Evolutionary conservation across 2,888 invertebrate species (phyloP).

Genomic region (Amphipoea lucens): DNA sequence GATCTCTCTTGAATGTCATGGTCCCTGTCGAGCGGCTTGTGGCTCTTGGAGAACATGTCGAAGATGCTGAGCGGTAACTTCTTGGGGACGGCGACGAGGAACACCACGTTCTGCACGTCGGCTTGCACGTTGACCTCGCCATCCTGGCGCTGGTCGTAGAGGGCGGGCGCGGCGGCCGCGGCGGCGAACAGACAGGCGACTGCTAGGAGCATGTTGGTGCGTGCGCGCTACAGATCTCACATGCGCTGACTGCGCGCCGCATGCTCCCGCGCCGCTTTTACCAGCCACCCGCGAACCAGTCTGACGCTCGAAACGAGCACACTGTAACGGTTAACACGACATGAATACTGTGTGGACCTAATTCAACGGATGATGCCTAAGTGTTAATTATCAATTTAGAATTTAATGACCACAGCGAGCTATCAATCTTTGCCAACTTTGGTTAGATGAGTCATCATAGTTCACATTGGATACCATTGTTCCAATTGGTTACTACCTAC

Average conservation of each 20-base stretch:
- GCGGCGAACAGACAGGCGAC: slow-evolving; percentile 75
- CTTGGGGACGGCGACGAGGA: slow-evolving; percentile 91
- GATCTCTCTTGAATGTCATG: slow-evolving; percentile 81
- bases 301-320: slow-evolving; percentile 85
- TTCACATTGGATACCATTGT: slow-evolving; percentile 27
- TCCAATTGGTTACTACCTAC: not conserved
- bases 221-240: slow-evolving; percentile 78
- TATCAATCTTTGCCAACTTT: slow-evolving; percentile 30
- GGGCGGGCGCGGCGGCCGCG: slow-evolving; percentile 71
- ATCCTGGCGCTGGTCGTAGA: slow-evolving; percentile 93
- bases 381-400: slow-evolving; percentile 51
- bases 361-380: slow-evolving; percentile 64
- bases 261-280: slow-evolving; percentile 86
- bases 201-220: slow-evolving; percentile 80
- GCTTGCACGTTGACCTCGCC: slow-evolving; percentile 94
- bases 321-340: slow-evolving; percentile 87
- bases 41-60: slow-evolving; percentile 68
- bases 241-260: slow-evolving; percentile 80
- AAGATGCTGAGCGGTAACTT: slow-evolving; percentile 71
- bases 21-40: slow-evolving; percentile 69
- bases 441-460: slow-evolving; percentile 18
- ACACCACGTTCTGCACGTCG: slow-evolving; percentile 93
- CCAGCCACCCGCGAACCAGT: slow-evolving; percentile 85
- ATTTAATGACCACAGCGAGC: slow-evolving; percentile 40
- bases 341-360: slow-evolving; percentile 74